Conservation (phyloP, 1,140 invertebrate genomes). For the Bombus pyrosoma region DNA sequence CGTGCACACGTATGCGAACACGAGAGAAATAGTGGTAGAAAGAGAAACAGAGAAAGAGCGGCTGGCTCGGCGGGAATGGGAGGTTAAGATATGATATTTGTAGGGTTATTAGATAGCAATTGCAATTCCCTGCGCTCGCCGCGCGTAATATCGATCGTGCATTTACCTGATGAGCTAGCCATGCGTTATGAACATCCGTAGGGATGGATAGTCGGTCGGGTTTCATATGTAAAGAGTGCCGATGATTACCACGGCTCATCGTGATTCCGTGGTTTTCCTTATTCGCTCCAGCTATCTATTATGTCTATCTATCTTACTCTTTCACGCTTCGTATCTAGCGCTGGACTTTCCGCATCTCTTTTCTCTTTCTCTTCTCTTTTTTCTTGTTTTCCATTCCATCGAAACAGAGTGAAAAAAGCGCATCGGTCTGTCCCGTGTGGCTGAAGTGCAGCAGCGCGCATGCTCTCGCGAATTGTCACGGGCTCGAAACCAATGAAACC, state of each 20-base stretch:
- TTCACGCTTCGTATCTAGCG: not conserved
- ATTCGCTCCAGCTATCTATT: conserved; percentile 11
- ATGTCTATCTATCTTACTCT: not conserved
- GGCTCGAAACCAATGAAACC: conserved; percentile 61
- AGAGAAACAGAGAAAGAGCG: not conserved
- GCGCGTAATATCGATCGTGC: conserved; percentile 68
- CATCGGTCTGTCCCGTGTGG: conserved; percentile 33
- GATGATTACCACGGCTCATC: conserved; percentile 69
- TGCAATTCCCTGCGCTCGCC: conserved; percentile 62
- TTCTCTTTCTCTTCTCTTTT: not conserved
- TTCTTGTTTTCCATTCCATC: not conserved
- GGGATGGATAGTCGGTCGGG: conserved; percentile 49
- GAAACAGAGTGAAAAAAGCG: conserved; percentile 51
- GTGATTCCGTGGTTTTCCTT: conserved; percentile 57
- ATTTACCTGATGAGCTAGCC: conserved; percentile 75
- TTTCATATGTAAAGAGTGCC: conserved; percentile 69
- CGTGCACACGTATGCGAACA: not conserved
- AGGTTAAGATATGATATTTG: conserved; percentile 74
- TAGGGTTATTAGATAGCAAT: conserved; percentile 74
- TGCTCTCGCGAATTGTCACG: conserved; percentile 44
- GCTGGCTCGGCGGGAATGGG: conserved; percentile 22
- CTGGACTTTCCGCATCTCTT: conserved; percentile 1
- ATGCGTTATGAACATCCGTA: conserved; percentile 71
- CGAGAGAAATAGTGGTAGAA: conserved; percentile 10
- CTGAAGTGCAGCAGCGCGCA: conserved; percentile 15